These are phyloP conservation scores for Colletes gigas DNA, from an alignment of 1,140 invertebrate species.

Conservation along the genomic window DNA sequence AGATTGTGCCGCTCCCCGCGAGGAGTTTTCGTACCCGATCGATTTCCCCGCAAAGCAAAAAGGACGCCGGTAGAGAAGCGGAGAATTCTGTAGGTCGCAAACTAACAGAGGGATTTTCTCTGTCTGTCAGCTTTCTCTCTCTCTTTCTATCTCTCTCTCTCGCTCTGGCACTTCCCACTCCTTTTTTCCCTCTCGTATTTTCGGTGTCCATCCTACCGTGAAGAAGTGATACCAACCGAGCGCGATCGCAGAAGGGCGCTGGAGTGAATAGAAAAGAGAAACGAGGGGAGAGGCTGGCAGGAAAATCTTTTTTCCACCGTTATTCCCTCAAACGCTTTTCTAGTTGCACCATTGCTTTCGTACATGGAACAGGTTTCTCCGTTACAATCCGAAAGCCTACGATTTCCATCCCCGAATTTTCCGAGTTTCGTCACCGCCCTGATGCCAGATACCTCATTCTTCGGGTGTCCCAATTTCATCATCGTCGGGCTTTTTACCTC, in stretches of 20 bases:
- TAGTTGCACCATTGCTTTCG: constrained; percentile 58
- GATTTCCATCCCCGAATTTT: constrained; percentile 46
- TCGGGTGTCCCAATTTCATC: neutral
- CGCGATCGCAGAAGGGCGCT: constrained; percentile 36
- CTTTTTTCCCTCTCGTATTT: constrained; percentile 62
- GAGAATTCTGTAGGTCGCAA: constrained; percentile 48
- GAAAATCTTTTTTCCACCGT: constrained; percentile 17
- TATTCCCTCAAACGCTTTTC: constrained; percentile 57
- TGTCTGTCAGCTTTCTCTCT: constrained; percentile 33
- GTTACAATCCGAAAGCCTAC: constrained; percentile 14
- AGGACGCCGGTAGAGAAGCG: constrained; percentile 25
- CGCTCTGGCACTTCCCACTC: constrained; percentile 1
- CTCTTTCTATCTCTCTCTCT: neutral
- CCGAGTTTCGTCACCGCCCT: neutral
- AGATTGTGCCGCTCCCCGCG: neutral
- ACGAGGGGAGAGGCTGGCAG: constrained; percentile 12
- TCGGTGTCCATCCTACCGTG: constrained; percentile 65
- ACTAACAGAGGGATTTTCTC: constrained; percentile 44
- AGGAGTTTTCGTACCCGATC: constrained; percentile 60
- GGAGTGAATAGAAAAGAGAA: constrained; percentile 4
- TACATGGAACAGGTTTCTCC: constrained; percentile 55
- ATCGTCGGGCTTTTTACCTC: neutral
- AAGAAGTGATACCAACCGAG: constrained; percentile 66
- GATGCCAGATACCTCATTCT: neutral
- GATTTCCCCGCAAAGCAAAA: constrained; percentile 50